Evolutionary conservation across 2,113 vertebrate species (phyloP).

Genomic region (Euleptes europaea): DNA sequence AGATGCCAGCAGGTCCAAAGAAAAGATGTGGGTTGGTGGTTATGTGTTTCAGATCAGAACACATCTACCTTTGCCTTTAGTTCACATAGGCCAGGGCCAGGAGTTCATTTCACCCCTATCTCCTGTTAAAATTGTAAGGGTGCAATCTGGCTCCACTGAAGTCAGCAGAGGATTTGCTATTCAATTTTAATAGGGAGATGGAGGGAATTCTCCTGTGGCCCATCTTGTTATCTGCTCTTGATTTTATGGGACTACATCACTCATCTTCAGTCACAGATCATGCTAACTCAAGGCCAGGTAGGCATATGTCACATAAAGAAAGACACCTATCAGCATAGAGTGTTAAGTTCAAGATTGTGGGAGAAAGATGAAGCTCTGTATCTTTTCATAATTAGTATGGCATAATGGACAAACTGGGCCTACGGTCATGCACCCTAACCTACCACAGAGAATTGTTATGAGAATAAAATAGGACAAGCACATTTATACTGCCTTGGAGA

Average conservation of each 20-base stretch:
- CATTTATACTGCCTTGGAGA: no score
- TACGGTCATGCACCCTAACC: neutral
- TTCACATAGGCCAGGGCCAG: neutral
- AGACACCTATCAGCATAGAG: neutral
- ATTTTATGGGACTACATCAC: neutral
- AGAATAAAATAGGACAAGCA: no score
- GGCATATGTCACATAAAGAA: neutral
- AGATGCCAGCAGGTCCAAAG: neutral
- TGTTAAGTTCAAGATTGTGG: neutral
- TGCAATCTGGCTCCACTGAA: neutral
- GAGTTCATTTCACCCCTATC: neutral
- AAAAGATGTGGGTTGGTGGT: neutral
- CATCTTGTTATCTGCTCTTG: neutral
- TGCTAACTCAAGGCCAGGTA: neutral
- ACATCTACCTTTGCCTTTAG: neutral
- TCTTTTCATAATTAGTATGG: neutral
- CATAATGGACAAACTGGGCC: neutral
- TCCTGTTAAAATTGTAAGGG: neutral
- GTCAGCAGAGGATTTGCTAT: neutral
- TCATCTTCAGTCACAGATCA: neutral
- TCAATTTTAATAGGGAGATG: neutral
- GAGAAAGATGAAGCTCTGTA: neutral
- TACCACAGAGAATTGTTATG: no score
- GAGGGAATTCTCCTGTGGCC: neutral
- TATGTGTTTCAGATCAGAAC: neutral